A percentile compares a stretch with the other conserved stretches of the same genome.
Conservation (phyloP, 2,113 vertebrate genomes). For the Tetrao urogallus region DNA sequence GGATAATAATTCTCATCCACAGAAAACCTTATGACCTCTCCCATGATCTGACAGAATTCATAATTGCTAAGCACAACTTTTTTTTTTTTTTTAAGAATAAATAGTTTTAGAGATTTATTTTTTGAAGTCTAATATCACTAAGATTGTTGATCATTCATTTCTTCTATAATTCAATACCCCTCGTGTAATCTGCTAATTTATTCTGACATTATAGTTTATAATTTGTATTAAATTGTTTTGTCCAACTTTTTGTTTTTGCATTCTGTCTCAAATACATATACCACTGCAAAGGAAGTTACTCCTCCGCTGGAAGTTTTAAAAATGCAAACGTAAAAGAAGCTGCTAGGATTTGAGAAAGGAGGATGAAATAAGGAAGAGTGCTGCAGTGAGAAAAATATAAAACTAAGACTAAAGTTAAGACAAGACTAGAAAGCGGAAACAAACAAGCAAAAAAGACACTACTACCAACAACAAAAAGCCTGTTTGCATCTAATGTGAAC, state of each 20-base stretch:
- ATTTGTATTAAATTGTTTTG: background rate
- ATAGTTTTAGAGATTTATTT: background rate
- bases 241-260: background rate
- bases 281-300: background rate
- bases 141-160: background rate
- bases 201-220: background rate
- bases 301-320: background rate
- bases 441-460: background rate
- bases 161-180: background rate
- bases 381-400: background rate
- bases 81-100: background rate
- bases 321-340: background rate
- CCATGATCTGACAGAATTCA: background rate
- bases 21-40: background rate
- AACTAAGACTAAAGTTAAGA: background rate
- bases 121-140: background rate
- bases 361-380: background rate
- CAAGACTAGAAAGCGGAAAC: background rate
- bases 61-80: background rate
- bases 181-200: background rate
- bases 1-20: background rate
- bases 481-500: background rate
- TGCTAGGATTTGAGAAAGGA: background rate
- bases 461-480: background rate
- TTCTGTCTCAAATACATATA: background rate